phyloP scores from a whole-genome alignment of 2,797 vertebrate genomes.

The Molossus molossus region DNA sequence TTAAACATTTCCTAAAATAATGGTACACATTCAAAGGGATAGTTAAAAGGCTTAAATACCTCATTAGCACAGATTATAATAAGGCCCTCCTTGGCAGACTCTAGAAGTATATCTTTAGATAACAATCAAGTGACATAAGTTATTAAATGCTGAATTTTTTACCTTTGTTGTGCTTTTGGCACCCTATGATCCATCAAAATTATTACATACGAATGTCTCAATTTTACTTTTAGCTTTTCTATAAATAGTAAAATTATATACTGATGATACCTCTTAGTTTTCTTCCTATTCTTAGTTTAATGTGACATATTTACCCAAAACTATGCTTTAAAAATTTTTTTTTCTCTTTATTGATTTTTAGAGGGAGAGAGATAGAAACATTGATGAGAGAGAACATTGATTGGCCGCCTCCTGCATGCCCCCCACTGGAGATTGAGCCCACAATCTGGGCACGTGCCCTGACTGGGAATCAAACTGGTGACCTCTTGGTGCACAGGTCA shows the following conservation, averaged over 20 bases:
- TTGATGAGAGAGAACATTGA: too few relatives aligned
- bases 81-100: not conserved
- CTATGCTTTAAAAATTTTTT: not conserved
- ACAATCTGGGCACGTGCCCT: too few relatives aligned
- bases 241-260: not conserved
- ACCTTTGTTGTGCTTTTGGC: not conserved
- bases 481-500: too few relatives aligned
- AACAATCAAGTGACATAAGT: not conserved
- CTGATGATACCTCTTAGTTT: not conserved
- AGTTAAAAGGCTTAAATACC: conserved; percentile 3
- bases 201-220: not conserved
- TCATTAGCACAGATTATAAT: conserved; percentile 45
- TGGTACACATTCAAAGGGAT: not conserved
- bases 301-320: not conserved
- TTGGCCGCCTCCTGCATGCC: too few relatives aligned
- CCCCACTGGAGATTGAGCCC: too few relatives aligned
- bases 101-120: not conserved
- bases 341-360: too few relatives aligned
- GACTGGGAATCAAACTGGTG: too few relatives aligned
- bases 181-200: conserved; percentile 33
- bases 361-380: too few relatives aligned
- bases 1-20: conserved; percentile 51
- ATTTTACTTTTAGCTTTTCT: conserved; percentile 31
- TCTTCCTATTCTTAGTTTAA: not conserved
- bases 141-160: not conserved